Conservation (phyloP, 2,797 vertebrate species). For the Myotis vivesi region DNA sequence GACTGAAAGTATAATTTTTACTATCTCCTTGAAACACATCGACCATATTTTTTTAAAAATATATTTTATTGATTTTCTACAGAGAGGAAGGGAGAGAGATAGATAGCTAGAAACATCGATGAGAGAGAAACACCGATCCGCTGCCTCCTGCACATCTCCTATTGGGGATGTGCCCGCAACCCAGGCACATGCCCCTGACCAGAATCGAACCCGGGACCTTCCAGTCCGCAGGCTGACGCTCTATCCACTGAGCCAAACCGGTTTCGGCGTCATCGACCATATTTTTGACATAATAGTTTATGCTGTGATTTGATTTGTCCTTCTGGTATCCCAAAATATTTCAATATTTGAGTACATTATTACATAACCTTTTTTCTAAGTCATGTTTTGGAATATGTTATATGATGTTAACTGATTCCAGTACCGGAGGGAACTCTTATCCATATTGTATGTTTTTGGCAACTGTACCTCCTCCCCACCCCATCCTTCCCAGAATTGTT, state of each 20-base stretch:
- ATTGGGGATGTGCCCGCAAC: no score
- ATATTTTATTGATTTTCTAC: no score
- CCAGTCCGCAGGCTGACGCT: no score
- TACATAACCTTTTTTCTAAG: slow-evolving; percentile 1
- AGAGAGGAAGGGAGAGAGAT: no score
- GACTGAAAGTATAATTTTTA: not conserved
- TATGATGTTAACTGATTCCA: not conserved
- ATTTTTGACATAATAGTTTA: not conserved
- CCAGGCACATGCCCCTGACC: no score
- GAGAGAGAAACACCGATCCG: no score
- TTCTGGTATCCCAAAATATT: not conserved
- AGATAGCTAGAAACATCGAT: no score
- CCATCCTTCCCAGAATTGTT: not conserved
- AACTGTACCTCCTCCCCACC: not conserved
- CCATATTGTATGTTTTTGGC: not conserved
- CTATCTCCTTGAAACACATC: not conserved
- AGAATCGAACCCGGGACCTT: no score
- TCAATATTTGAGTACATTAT: not conserved
- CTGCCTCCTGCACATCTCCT: no score
- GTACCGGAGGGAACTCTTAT: not conserved
- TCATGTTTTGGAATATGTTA: not conserved
- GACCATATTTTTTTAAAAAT: slow-evolving; percentile 17
- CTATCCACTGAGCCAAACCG: no score
- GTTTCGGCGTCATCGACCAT: no score
- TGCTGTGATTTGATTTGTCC: not conserved